phyloP scores from a whole-genome alignment of 2,888 invertebrate genomes.

The Eugnorisma glareosa region DNA sequence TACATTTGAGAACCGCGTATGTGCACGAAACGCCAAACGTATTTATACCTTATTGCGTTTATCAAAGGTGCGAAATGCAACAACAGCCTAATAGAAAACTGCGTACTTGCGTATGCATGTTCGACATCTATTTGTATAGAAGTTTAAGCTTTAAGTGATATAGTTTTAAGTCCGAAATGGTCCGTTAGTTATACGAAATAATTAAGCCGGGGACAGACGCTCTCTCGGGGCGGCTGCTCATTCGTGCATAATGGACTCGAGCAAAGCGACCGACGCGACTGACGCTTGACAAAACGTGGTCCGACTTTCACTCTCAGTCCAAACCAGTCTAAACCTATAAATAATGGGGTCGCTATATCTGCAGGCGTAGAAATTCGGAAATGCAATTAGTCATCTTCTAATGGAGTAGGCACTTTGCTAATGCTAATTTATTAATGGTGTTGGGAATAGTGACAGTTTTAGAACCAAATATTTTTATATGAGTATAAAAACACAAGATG shows the following conservation, averaged over 20 bases:
- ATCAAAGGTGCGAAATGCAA: slow-evolving; percentile 62
- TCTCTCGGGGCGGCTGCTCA: slow-evolving; percentile 90
- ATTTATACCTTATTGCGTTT: slow-evolving; percentile 62
- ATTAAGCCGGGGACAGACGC: slow-evolving; percentile 87
- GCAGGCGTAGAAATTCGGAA: slow-evolving; percentile 57
- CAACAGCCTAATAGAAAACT: slow-evolving; percentile 61
- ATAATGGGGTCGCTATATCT: slow-evolving; percentile 72
- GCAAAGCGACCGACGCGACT: slow-evolving; percentile 82
- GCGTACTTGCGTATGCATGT: slow-evolving; percentile 75
- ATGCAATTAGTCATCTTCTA: slow-evolving; percentile 43
- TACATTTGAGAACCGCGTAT: slow-evolving; percentile 71
- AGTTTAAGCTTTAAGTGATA: slow-evolving; percentile 73
- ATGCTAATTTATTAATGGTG: slow-evolving; percentile 22
- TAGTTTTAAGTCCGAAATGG: slow-evolving; percentile 67
- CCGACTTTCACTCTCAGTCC: slow-evolving; percentile 88
- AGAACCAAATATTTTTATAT: not conserved
- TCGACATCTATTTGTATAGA: slow-evolving; percentile 61
- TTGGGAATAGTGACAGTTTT: not conserved
- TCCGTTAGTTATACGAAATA: slow-evolving; percentile 71
- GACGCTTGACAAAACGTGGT: slow-evolving; percentile 89
- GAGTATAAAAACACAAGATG: not conserved
- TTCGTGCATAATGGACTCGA: slow-evolving; percentile 90
- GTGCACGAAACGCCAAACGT: slow-evolving; percentile 34
- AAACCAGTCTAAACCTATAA: slow-evolving; percentile 81
- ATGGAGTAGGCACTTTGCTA: slow-evolving; percentile 27